A percentile compares a stretch with the other conserved stretches of the same genome.
Conservation (phyloP, 2,888 invertebrate species). For the Zhengitettix transpicula region DNA sequence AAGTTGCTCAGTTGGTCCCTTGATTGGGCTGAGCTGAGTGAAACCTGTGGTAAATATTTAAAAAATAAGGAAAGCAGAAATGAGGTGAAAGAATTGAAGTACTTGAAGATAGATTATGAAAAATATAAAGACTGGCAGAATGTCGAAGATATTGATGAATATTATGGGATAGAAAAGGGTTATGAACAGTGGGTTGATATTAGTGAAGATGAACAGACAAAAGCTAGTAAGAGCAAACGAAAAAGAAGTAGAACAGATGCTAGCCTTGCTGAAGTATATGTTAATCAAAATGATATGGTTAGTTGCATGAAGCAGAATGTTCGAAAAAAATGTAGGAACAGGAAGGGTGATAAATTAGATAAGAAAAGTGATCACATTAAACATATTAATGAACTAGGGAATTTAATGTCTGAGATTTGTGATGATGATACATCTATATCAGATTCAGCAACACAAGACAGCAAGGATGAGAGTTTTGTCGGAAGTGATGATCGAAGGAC, state of each 20-base stretch:
- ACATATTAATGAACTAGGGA: too few species aligned
- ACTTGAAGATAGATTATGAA: constrained; percentile 52
- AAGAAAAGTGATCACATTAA: too few species aligned
- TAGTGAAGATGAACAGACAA: constrained; percentile 1
- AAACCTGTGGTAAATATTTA: constrained; percentile 38
- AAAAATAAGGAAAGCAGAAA: constrained; percentile 27
- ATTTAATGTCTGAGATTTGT: too few species aligned
- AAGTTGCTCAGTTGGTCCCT: constrained; percentile 56
- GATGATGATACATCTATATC: constrained; percentile 21
- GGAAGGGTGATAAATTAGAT: too few species aligned
- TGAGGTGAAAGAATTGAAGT: constrained; percentile 53
- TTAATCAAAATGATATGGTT: too few species aligned
- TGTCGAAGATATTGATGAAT: constrained; percentile 33
- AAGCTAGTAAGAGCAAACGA: not conserved
- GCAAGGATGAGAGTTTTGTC: constrained; percentile 16
- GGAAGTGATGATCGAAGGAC: too few species aligned
- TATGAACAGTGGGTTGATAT: constrained; percentile 28
- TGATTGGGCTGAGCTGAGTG: constrained; percentile 36
- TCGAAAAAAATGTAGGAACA: too few species aligned
- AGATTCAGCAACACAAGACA: constrained; percentile 31
- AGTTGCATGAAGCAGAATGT: too few species aligned
- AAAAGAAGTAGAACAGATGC: not conserved
- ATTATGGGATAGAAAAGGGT: constrained; percentile 47
- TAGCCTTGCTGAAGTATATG: too few species aligned
- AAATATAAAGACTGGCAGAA: constrained; percentile 47